Conservation (phyloP, 2,113 vertebrate genomes). For the Elgaria multicarinata region DNA sequence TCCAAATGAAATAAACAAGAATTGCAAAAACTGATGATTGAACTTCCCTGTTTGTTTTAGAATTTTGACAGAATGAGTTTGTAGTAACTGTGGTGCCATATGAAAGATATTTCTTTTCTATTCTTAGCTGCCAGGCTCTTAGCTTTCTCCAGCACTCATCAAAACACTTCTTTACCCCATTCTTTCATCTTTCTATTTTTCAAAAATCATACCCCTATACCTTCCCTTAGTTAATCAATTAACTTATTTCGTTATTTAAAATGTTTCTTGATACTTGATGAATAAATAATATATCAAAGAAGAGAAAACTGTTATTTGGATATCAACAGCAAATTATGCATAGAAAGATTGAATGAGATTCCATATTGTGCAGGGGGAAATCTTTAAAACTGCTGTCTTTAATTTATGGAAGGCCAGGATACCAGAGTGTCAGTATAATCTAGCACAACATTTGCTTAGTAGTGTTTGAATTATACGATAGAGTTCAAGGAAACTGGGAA, state of each 20-base stretch:
- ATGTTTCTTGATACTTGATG: too few species aligned
- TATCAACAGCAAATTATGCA: not conserved
- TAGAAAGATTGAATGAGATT: not conserved
- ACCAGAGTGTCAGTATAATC: not conserved
- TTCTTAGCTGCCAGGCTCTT: accelerated
- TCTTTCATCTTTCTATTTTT: accelerated
- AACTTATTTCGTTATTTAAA: too few species aligned
- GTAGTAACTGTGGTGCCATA: not conserved
- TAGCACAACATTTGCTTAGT: not conserved
- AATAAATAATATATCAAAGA: not conserved
- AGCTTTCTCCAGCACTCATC: too few species aligned
- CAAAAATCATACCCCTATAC: accelerated
- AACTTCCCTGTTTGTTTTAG: not conserved
- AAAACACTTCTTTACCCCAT: accelerated
- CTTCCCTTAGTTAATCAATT: not conserved
- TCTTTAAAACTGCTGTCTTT: not conserved
- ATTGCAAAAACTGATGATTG: not conserved
- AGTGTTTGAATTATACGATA: not conserved
- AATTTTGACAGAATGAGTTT: not conserved
- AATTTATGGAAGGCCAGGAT: not conserved
- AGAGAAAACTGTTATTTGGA: not conserved
- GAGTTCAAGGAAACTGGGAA: not conserved
- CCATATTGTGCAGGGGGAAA: not conserved
- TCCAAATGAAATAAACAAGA: not conserved
- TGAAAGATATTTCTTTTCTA: not conserved